These are phyloP conservation scores for Enteromius afrohamiltoni DNA, from an alignment of 2,797 vertebrate genomes.

Conservation along the genomic window DNA sequence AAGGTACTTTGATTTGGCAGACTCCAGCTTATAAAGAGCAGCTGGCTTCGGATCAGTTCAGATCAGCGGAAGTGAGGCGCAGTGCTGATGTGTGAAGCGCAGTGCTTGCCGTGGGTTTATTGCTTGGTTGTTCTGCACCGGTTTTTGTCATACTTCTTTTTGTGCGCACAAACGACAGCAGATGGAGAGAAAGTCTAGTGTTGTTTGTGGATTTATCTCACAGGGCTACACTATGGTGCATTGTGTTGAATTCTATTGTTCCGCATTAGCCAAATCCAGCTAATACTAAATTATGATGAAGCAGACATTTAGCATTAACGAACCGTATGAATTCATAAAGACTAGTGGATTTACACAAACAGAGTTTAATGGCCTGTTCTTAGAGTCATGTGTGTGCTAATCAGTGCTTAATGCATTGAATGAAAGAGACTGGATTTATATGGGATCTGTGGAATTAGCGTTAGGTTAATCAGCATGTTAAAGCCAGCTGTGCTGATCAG, in stretches of 20 bases:
- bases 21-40: not conserved
- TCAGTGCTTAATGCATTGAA: conserved; percentile 21
- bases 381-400: conserved; percentile 28
- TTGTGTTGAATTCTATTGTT: not conserved
- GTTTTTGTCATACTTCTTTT: conserved; percentile 4
- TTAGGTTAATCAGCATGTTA: conserved; percentile 41
- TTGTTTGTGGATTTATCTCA: conserved; percentile 32
- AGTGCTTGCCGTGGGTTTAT: not conserved
- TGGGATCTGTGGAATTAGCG: conserved; percentile 34
- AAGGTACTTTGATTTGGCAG: conserved; percentile 6
- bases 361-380: conserved; percentile 31
- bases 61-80: not conserved
- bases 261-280: conserved; percentile 17
- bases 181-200: conserved; percentile 3
- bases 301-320: conserved; percentile 18
- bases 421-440: conserved; percentile 34
- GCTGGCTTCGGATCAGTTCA: not conserved
- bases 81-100: not conserved
- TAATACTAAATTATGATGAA: conserved; percentile 22
- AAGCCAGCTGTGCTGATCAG: conserved; percentile 34
- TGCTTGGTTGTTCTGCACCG: not conserved
- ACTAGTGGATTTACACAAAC: conserved; percentile 9
- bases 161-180: conserved; percentile 16
- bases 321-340: conserved; percentile 18
- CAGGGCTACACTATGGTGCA: conserved; percentile 13